Base-by-base conservation (phyloP, 2,888 invertebrate genomes). In the Acanthosepion lycidas region DNA sequence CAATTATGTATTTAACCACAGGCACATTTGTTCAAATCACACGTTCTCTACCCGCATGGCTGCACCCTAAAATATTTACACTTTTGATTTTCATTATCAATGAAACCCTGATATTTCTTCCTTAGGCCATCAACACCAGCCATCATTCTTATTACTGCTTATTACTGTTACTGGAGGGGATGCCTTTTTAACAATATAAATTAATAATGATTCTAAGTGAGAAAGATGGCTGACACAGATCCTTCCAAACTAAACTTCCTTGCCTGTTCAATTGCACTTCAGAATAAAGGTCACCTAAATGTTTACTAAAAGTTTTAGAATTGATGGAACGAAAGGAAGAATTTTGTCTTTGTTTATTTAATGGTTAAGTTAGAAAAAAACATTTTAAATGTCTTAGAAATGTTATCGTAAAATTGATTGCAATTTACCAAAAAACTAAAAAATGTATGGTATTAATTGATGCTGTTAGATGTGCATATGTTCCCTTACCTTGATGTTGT, bases 1-100 rank as follows among this genome's bases (percentile, higher is more conserved):
- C n/a, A 78, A 78, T 78, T 78, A 78, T n/a, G 78, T 78, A 78
- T 78, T 78, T 78, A 78, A 78, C 78, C 78, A 78, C 78, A 78
- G 78, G 78, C 78, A n/a, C 78, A n/a, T 78, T 78, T 28, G 78
- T 78, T 78, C 78, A 78, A n/a, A 78, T 78, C n/a, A 78, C n/a
- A n/a, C 78, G 78, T 78, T 28, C 78, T 15, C n/a, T 33, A 78
- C 78, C 78, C n/a, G 78, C 78, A 78, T 78, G 78, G 78, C 12
- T 78, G 78, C 78, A 78, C 78, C 78, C 78, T n/a, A 9, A 2
- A 78, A 6, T 64, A n/a, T 78, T 78, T 78, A 78, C 78, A 78
- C 78, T 78, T 78, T 78, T 78, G 78, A 78, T 78, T 78, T 28
- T 78, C 78, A 78, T 78, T 78, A 78, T 78, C 78, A 78, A 78